Evolutionary conservation across 2,797 vertebrate genomes (phyloP), one percentile per base, ranked within the genome.

Genomic region (Argyrosomus regius): DNA sequence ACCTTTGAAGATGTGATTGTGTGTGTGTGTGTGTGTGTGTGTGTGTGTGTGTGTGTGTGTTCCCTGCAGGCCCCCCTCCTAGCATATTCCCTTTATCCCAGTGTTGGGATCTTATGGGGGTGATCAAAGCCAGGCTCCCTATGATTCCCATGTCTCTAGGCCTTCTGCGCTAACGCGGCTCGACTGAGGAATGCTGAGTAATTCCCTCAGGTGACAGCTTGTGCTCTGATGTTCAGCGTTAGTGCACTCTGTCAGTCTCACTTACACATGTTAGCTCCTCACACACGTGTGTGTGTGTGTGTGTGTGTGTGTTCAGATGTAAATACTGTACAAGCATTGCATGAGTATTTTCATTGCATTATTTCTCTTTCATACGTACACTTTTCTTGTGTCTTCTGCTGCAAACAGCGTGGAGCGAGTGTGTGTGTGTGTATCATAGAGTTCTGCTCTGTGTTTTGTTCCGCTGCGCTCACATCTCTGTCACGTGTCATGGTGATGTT

Each of bases 181-280:
- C 49, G 18, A 83, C 77, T 53, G 59, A 85, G 82, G 83, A 91
- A 88, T 87, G 87, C 89, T 80, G 87, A 83, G 83, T 86, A 84
- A 87, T 87, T 93, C 91, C 85, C 84, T 83, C 53, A 75, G 90
- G 88, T 89, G 65, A 52, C 60, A 81, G 53, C 74, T 75, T 58
- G 69, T n/a, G 57, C 82, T 88, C 67, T 83, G 66, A 82, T 89
- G 82, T 85, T 89, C 45, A 53, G 48, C n/a, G 35, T 65, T 64
- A 57, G 63, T 59, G 22, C 73, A 70, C 74, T 53, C 74, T 59
- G 53, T 71, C 77, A 53, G 48, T 43, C 62, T 75, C 65, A 39
- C 49, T 75, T 60, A 69, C 59, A 67, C 62, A 57, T 65, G 50
- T 60, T 64, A 35, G 52, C 63, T 58, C 39, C 28, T 18, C 46